Percentiles rank a stretch among this genome's conserved stretches.
These are phyloP conservation scores for Nesometra sesokonis DNA, from an alignment of 35 echinoderm and acorn worm species.

Conservation along the genomic window DNA sequence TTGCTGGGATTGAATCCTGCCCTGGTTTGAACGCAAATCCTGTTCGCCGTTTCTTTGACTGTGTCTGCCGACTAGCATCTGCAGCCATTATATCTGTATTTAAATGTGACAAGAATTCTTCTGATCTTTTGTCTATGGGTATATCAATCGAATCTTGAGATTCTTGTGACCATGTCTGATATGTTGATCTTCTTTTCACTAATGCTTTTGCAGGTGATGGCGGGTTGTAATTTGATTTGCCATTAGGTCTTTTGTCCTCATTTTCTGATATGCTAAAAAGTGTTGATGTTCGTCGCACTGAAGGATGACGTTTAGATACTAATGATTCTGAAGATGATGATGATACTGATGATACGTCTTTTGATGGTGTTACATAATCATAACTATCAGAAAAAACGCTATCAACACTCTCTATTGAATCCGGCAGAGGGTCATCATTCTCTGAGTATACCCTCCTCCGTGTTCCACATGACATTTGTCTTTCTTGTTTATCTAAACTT, in stretches of 20 bases:
- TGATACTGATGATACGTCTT: not conserved
- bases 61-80: not conserved
- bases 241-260: not conserved
- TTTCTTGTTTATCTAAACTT: not conserved
- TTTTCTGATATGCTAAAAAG: not conserved
- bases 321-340: not conserved
- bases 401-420: not conserved
- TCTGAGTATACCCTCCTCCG: not conserved
- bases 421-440: not conserved
- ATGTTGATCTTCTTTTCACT: not conserved
- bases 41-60: not conserved
- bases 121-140: not conserved
- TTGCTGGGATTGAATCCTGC: not conserved
- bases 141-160: not conserved
- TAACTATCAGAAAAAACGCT: not conserved
- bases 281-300: not conserved
- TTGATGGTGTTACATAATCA: not conserved
- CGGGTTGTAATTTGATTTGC: not conserved
- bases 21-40: not conserved
- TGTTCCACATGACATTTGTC: not conserved
- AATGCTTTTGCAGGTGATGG: not conserved
- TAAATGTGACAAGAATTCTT: not conserved
- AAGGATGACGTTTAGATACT: not conserved
- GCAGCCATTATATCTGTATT: not conserved
- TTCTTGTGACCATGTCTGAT: not conserved